Base-by-base conservation (phyloP, 1,140 invertebrate genomes). In the Pectinophora gossypiella region DNA sequence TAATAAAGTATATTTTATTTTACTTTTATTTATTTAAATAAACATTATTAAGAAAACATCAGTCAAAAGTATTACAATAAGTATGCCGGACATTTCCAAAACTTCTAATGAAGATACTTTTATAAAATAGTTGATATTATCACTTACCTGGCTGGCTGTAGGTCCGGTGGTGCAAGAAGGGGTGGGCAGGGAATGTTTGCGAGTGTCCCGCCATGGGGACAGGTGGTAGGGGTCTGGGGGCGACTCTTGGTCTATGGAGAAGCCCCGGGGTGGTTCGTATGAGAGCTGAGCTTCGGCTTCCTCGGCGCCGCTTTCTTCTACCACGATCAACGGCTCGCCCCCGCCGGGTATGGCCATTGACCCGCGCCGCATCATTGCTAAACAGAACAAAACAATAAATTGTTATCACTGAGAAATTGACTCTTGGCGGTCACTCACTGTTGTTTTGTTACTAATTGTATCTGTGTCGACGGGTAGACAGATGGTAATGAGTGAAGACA, bases 111-210 rank as follows among this genome's bases (percentile, higher is more conserved):
- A n/a, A n/a, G n/a, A n/a, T n/a, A n/a, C n/a, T n/a, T n/a, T n/a
- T n/a, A n/a, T n/a, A n/a, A n/a, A n/a, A n/a, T n/a, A n/a, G n/a
- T n/a, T n/a, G n/a, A n/a, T 32, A 7, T 1, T 32, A 12, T 32
- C 2, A 40, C 54, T 49, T 65, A 92, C 93, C 89, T 96, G 95
- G 50, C 94, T 95, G 27, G 95, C 95, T 7, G 94, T 96, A 59
- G 95, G 95, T 36, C 95, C 95, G 22, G 93, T 91, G 42, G 93
- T 94, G 61, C 94, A 95, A 59, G 94, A 92, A 6, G 94, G 94
- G 0, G 94, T 95, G 1, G 94, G 95, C 59, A 96, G 82, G 5
- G 94, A 95, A 63, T 95, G 92, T 71, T 96, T 96, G 46, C 94
- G 89, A 1, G 91, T 91, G 59, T 92, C 92, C 19, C 93, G 88